phyloP scores from a whole-genome alignment of 2,888 invertebrate species.

The Seira ritae region DNA sequence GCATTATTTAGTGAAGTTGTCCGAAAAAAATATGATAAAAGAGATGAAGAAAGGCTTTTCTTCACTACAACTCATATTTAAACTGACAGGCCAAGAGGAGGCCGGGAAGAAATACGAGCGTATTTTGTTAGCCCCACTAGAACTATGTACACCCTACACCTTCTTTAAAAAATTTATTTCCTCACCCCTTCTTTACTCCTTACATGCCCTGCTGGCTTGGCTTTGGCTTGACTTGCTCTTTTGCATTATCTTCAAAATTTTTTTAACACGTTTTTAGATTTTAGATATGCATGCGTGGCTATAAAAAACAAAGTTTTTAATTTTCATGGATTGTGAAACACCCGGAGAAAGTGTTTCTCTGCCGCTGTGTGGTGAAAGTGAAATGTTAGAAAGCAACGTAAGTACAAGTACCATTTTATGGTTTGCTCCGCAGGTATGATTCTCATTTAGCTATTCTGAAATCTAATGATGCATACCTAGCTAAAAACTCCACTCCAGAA shows the following conservation, averaged over 20 bases:
- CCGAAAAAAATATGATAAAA: not conserved
- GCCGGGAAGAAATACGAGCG: slow-evolving; percentile 48
- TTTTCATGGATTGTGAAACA: not conserved
- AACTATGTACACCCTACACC: slow-evolving; percentile 3
- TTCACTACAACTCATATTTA: slow-evolving; percentile 56
- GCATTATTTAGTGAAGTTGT: slow-evolving; percentile 10
- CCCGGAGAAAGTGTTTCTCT: not conserved
- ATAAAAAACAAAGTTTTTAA: not conserved
- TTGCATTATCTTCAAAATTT: too few relatives aligned
- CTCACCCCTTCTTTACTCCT: slow-evolving; percentile 33
- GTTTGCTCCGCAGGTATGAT: too few relatives aligned
- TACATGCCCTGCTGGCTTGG: too few relatives aligned
- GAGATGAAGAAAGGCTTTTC: slow-evolving; percentile 25
- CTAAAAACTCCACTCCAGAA: too few relatives aligned
- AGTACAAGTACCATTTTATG: too few relatives aligned
- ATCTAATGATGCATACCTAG: too few relatives aligned
- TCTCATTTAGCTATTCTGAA: too few relatives aligned
- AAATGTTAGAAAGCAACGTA: too few relatives aligned
- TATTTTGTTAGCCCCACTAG: slow-evolving; percentile 43
- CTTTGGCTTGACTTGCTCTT: too few relatives aligned
- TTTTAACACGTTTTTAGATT: too few relatives aligned
- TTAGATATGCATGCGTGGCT: too few relatives aligned
- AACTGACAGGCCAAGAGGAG: slow-evolving; percentile 50
- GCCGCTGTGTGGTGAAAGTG: too few relatives aligned
- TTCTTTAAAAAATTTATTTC: slow-evolving; percentile 42